Evolutionary conservation across 1,140 invertebrate species (phyloP).

Genomic region (Diorhabda elongata): DNA sequence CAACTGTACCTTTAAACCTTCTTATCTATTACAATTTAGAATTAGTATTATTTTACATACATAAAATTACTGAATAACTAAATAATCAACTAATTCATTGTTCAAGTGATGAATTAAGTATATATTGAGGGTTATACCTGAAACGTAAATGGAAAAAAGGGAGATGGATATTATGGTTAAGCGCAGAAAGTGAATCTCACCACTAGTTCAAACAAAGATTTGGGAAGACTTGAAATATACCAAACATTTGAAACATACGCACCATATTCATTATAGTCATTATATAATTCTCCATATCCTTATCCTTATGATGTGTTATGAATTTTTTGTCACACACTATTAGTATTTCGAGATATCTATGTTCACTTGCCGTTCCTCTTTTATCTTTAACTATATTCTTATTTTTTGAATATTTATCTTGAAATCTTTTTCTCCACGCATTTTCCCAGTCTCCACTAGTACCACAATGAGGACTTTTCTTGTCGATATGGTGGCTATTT

Average conservation of each 20-base stretch:
- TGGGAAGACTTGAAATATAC: no score
- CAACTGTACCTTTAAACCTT: no score
- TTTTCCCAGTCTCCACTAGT: slow-evolving; percentile 47
- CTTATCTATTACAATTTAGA: no score
- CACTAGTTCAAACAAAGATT: no score
- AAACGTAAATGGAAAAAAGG: no score
- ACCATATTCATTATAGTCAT: slow-evolving; percentile 72
- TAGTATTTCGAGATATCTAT: slow-evolving; percentile 59
- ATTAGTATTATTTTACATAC: no score
- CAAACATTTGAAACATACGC: slow-evolving; percentile 9
- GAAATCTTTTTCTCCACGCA: slow-evolving; percentile 49
- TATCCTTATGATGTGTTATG: slow-evolving; percentile 57
- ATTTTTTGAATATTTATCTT: slow-evolving; percentile 34
- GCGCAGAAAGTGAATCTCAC: no score
- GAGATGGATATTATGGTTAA: no score
- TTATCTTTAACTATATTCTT: slow-evolving; percentile 30
- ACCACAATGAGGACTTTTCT: slow-evolving; percentile 30
- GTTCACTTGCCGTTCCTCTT: slow-evolving; percentile 43
- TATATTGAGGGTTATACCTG: no score
- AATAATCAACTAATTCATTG: no score
- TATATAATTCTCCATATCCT: slow-evolving; percentile 62
- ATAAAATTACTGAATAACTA: no score
- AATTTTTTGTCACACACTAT: slow-evolving; percentile 65
- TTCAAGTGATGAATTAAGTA: no score
- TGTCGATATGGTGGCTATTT: slow-evolving; percentile 29